phyloP scores from a whole-genome alignment of 1,140 invertebrate species.

The Parasteatoda tepidariorum region DNA sequence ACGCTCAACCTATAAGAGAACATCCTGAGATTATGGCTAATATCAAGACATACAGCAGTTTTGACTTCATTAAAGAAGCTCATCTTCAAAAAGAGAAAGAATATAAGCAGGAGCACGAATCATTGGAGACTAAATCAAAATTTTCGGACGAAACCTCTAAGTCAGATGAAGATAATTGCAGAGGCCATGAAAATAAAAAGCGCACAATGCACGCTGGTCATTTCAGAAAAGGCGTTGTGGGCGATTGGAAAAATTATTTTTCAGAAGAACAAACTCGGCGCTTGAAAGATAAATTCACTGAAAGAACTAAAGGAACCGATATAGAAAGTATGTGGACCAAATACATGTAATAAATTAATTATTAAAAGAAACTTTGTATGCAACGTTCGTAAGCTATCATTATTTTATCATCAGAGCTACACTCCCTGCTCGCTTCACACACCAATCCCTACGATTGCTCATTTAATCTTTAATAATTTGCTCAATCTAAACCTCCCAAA shows the following conservation, averaged over 20 bases:
- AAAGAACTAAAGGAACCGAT: constrained; percentile 44
- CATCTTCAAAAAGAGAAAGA: background rate
- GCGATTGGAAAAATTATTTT: constrained; percentile 71
- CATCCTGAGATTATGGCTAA: constrained; percentile 16
- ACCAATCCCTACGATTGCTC: too few species aligned
- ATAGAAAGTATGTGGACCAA: constrained; percentile 25
- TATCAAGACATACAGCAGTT: constrained; percentile 23
- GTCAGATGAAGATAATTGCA: background rate
- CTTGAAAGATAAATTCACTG: constrained; percentile 62
- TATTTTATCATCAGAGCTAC: too few species aligned
- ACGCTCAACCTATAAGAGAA: too few species aligned
- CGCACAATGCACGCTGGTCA: constrained; percentile 62
- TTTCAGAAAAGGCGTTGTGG: constrained; percentile 70
- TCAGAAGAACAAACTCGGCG: constrained; percentile 68
- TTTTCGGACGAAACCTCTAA: background rate
- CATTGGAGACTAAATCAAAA: background rate
- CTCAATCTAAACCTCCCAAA: too few species aligned
- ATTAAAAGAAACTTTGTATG: too few species aligned
- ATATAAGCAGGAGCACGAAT: too few species aligned
- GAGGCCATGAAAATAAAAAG: background rate
- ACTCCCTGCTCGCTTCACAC: too few species aligned
- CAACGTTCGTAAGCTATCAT: too few species aligned
- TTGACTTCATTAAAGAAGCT: constrained; percentile 25
- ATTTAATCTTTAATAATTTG: too few species aligned
- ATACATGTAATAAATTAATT: constrained; percentile 38